Evolutionary conservation across 2,797 vertebrate species (phyloP), one percentile per base, ranked within the genome.

Genomic region (Dallia pectoralis): DNA sequence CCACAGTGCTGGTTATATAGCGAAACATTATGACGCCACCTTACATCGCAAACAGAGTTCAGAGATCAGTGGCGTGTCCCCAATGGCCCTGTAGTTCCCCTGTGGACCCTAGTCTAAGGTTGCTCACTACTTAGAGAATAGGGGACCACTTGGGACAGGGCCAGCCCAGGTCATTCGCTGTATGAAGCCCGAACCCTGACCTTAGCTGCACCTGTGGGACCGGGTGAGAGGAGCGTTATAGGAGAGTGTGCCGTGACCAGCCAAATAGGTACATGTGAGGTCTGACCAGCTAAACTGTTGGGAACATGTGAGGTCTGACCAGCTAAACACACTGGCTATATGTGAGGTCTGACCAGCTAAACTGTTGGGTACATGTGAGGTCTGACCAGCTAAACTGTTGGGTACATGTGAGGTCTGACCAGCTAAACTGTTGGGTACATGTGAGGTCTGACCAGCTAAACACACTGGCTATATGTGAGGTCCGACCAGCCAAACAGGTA

Each of bases 1-100:
- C 3, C 27, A 36, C 40, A 44, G 64, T 70, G 84, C 73, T 53
- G 59, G 47, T 68, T 61, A 33, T 77, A 77, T 69, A 44, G 51
- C 72, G 2, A 67, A 32, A 77, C 44, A 53, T 79, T 77, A 76
- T 79, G 71, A 85, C 70, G 84, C 84, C 74, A 79, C 74, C 44
- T 63, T 82, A 81, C 76, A 81, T 56, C 78, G 77, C 80, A 84
- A 82, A 81, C 81, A 82, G n/a, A 72, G 71, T 48, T n/a, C n/a
- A 30, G 59, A 64, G 73, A 44, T 69, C 49, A 48, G 66, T 69
- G 40, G 0, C 11, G 22, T 59, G 11, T 59, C 11, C 53, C 53
- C 22, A 56, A 56, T 56, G 9, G 53, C 53, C 22, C n/a, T 9
- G n/a, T 59, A 59, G n/a, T n/a, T 59, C 25, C 22, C 22, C 22